Conservation (phyloP, 2,888 invertebrate species). For the Rapana venosa region DNA sequence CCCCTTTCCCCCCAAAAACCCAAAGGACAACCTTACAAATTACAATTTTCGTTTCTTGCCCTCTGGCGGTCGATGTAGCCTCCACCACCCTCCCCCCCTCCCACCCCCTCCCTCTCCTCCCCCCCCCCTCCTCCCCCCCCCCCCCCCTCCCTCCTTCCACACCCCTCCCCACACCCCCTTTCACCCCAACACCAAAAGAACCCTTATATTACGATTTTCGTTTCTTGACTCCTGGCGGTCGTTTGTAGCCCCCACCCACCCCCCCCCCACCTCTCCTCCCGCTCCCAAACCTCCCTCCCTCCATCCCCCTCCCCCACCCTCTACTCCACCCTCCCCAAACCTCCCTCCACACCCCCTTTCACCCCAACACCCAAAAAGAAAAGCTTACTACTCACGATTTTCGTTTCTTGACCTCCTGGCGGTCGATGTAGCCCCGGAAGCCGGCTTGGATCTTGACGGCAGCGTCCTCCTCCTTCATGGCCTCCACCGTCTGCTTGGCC, state of each 20-base stretch:
- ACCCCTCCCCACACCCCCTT: background rate
- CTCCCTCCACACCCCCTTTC: background rate
- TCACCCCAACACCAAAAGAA: background rate
- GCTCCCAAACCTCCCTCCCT: background rate
- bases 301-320: background rate
- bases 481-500: slow-evolving; percentile 70
- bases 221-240: background rate
- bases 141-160: background rate
- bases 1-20: background rate
- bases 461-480: slow-evolving; percentile 71
- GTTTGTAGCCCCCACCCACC: background rate
- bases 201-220: too few relatives aligned
- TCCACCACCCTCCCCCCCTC: background rate
- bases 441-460: slow-evolving; percentile 77
- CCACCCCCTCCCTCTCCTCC: background rate
- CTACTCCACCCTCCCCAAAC: too few relatives aligned
- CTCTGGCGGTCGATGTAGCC: too few relatives aligned
- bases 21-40: too few relatives aligned
- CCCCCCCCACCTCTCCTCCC: background rate
- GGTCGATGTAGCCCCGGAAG: slow-evolving; percentile 72
- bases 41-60: background rate
- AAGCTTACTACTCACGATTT: slow-evolving; percentile 49
- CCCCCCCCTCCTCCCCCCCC: background rate
- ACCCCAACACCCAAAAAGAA: background rate
- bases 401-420: slow-evolving; percentile 67